Evolutionary conservation across 35 echinoderm and acorn worm genomes (phyloP), one percentile per base, ranked within the genome.

Genomic region (Diadema setosum): DNA sequence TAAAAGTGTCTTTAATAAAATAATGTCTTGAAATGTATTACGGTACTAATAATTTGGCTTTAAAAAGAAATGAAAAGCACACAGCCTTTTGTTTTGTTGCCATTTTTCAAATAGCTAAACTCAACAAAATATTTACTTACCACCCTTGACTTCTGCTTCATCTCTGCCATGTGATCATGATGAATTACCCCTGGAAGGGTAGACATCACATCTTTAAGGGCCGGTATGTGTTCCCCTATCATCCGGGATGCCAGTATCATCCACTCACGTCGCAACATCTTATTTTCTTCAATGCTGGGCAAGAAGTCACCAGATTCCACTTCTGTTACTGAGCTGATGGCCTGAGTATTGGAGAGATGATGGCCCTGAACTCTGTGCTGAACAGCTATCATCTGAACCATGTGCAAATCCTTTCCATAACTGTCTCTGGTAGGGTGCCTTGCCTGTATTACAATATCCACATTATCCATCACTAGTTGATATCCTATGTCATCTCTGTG

Each of bases 141-240:
- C 32, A 75, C 70, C 5, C 35, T 75, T 0, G 70, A 75, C 17
- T 75, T 75, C 12, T 23, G 35, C 33, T 34, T 2, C 70, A 75
- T 75, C 42, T 75, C 70, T 39, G 25, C 70, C 70, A 75, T 75
- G 70, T 75, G 70, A 5, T 75, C 70, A 75, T 18, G 61, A 67
- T 1, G 24, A 67, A 67, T 11, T 18, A 67, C 12, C 12, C 0
- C 1, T 18, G 61, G 3, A 0, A 67, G 61, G 3, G 17, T 52
- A n/a, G 48, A 52, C 48, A 52, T 52, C 48, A 52, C 48, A 52
- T 9, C 48, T 52, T 52, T 52, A 52, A 52, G 48, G 48, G 48
- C 9, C 48, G 48, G 48, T 52, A 52, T 52, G 48, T 52, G 48
- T 9, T 52, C 48, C 9, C 48, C 48, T 52, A 52, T 52, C 48